Conservation (phyloP, 1,140 invertebrate species). For the Pantala flavescens region DNA sequence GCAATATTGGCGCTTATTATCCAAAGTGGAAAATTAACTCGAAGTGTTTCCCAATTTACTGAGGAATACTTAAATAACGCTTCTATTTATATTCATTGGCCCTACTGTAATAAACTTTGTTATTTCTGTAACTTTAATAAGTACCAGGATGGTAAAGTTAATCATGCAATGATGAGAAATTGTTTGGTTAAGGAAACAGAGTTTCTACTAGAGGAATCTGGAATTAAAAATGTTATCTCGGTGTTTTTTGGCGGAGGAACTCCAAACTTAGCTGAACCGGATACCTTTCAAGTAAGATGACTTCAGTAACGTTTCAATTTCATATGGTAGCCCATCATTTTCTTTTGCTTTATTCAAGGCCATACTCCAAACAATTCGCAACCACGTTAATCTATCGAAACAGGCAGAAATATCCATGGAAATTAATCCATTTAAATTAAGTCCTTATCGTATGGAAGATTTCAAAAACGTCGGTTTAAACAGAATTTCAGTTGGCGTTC, state of each 20-base stretch:
- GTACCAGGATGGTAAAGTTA: not conserved
- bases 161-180: not conserved
- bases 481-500: not conserved
- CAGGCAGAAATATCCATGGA: not conserved
- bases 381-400: not conserved
- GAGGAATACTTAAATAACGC: not conserved
- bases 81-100: not conserved
- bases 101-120: not conserved
- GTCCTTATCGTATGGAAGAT: not conserved
- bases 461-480: not conserved
- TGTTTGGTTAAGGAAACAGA: not conserved
- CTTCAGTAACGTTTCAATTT: not conserved
- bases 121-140: conserved; percentile 1
- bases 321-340: too few species aligned
- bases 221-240: not conserved
- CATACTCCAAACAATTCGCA: not conserved
- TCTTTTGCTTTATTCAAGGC: not conserved
- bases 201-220: not conserved
- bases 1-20: too few species aligned
- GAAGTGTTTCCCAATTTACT: not conserved
- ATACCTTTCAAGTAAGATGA: not conserved
- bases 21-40: not conserved
- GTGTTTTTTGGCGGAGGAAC: conserved; percentile 1
- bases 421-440: not conserved
- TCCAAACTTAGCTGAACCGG: not conserved